phyloP scores from a whole-genome alignment of 2,797 vertebrate species.

The Salmo trutta region DNA sequence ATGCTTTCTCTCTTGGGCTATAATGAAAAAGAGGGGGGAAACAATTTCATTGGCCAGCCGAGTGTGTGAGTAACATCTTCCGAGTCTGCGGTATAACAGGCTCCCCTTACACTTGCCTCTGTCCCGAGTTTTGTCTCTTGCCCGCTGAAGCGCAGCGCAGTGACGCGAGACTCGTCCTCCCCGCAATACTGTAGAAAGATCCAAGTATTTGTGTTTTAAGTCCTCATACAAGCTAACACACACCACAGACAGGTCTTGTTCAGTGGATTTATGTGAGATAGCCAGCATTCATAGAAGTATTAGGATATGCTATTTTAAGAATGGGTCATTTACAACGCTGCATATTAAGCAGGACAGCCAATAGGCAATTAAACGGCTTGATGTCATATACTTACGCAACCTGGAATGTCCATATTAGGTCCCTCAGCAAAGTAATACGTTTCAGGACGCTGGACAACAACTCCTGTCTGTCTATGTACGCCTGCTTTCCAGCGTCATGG shows the following conservation, averaged over 20 bases:
- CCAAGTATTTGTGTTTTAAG: neutral
- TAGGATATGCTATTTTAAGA: constrained; percentile 31
- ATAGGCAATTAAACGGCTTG: constrained; percentile 46
- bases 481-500: neutral
- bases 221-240: neutral
- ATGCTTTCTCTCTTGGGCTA: constrained; percentile 71
- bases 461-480: constrained; percentile 8
- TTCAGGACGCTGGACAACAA: constrained; percentile 70
- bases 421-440: constrained; percentile 35
- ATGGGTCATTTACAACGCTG: too few relatives aligned
- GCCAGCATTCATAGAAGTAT: neutral
- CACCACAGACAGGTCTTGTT: neutral
- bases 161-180: constrained; percentile 38
- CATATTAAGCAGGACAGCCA: constrained; percentile 33
- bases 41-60: constrained; percentile 59
- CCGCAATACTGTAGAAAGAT: constrained; percentile 14
- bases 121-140: constrained; percentile 62
- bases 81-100: constrained; percentile 65
- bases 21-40: constrained; percentile 32
- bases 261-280: neutral
- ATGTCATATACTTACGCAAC: constrained; percentile 62
- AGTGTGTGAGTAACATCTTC: constrained; percentile 64
- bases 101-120: constrained; percentile 54
- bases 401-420: constrained; percentile 37
- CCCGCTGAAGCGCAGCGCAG: constrained; percentile 32